Evolutionary conservation across 2,113 vertebrate genomes (phyloP), one percentile per base, ranked within the genome.

Genomic region (Heteronetta atricapilla): DNA sequence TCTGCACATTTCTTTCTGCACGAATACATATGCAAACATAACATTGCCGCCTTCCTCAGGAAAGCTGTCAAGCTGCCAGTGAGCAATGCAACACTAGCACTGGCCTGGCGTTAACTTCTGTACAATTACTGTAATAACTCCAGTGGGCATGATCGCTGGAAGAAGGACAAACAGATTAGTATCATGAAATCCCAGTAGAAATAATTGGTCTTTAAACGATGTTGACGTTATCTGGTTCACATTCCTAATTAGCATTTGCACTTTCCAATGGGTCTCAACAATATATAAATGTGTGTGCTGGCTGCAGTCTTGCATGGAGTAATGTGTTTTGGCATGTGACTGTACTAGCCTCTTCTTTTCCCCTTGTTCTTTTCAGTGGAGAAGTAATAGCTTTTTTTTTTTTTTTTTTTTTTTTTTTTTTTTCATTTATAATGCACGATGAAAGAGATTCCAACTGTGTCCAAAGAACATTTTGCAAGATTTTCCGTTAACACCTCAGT

Each of bases 101-200:
- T n/a, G 81, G 83, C 34, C 33, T 38, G 66, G 83, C 12, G 2
- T 48, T 59, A 79, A 82, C 42, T 82, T 82, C 86, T 20, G 48
- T 3, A 72, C 48, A 92, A 84, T 79, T 82, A 81, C 81, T 93
- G 74, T 58, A 94, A 78, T 86, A 93, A 90, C 69, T 87, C 74
- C 2, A 29, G 66, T 50, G 73, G 86, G 76, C 86, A 86, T 4
- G 0, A 59, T 4, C 0, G 0, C 46, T 93, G 88, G 86, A 90
- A 77, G 70, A 50, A 80, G 77, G 91, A 95, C 90, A 90, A 96
- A 94, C 36, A 93, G 94, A 95, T 93, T 84, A 93, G 77, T 78
- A 78, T 82, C 86, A 75, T 68, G 62, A 81, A 94, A 92, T 82
- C 84, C 83, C 1, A 0, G 60, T 17, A 84, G 3, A 63, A 94